A percentile compares a stretch with the other conserved stretches of the same genome.
phyloP scores from a whole-genome alignment of 1,140 invertebrate species.

The Drosophila sturtevanti region DNA sequence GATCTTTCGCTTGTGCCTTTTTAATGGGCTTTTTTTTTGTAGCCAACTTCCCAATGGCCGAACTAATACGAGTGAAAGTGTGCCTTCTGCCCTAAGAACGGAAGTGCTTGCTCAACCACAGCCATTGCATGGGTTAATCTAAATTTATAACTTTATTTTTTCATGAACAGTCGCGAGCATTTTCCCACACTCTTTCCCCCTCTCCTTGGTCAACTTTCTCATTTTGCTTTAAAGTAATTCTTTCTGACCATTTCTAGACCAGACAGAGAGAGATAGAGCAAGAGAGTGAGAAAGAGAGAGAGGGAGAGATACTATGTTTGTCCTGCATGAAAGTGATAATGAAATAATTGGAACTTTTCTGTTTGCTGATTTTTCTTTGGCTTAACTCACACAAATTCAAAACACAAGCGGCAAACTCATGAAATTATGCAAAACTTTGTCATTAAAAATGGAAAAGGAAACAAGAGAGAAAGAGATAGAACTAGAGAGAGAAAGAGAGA shows the following conservation, averaged over 20 bases:
- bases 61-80: conserved; percentile 12
- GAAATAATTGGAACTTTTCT: conserved; percentile 78
- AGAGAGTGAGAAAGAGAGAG: background rate
- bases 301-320: conserved; percentile 4
- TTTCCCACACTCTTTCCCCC: background rate
- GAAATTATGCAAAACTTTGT: conserved; percentile 79
- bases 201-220: conserved; percentile 8
- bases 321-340: conserved; percentile 71
- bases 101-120: conserved; percentile 25
- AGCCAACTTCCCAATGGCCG: conserved; percentile 20
- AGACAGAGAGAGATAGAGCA: background rate
- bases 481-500: background rate
- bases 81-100: conserved; percentile 13
- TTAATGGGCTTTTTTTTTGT: conserved; percentile 66
- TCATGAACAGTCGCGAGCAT: conserved; percentile 43
- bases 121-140: conserved; percentile 67
- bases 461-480: conserved; percentile 17
- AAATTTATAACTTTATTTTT: conserved; percentile 80
- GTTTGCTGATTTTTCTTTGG: conserved; percentile 60
- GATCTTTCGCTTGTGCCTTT: background rate
- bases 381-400: conserved; percentile 28
- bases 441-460: conserved; percentile 64
- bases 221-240: conserved; percentile 49
- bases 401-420: conserved; percentile 61
- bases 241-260: conserved; percentile 17